Conservation (phyloP, 2,113 vertebrate species). For the Oriolus oriolus region DNA sequence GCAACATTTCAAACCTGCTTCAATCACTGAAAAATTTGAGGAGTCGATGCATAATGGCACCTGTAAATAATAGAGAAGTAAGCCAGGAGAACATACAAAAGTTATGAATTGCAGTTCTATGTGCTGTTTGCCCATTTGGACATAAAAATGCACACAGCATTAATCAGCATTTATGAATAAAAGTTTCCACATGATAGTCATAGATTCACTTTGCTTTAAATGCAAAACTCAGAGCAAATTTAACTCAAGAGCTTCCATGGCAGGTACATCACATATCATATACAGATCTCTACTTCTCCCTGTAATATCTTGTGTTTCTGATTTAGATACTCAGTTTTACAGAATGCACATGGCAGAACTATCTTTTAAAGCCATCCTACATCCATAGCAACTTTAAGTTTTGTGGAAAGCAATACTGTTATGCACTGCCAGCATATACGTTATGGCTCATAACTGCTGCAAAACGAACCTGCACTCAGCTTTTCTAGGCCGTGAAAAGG, state of each 20-base stretch:
- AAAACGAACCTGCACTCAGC: not conserved
- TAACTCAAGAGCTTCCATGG: not conserved
- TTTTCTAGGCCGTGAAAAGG: not conserved
- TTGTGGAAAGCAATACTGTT: not conserved
- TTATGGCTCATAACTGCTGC: not conserved
- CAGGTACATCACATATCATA: not conserved
- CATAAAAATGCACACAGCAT: not conserved
- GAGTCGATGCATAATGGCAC: slow-evolving; percentile 97
- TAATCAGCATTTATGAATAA: not conserved
- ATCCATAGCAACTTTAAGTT: not conserved
- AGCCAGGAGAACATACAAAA: not conserved
- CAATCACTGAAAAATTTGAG: slow-evolving; percentile 92
- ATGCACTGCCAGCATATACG: not conserved
- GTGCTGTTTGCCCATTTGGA: not conserved
- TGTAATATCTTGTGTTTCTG: not conserved
- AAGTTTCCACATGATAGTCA: not conserved
- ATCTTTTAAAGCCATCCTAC: not conserved
- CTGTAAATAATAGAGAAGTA: slow-evolving; percentile 57
- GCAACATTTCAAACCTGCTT: slow-evolving; percentile 92
- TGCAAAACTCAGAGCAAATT: not conserved
- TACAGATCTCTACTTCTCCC: not conserved
- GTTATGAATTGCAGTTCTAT: not conserved
- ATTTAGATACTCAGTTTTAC: not conserved
- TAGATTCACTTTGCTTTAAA: not conserved
- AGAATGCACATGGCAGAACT: not conserved